Percentiles rank a stretch among this genome's conserved stretches.
Evolutionary conservation across 2,113 vertebrate genomes (phyloP).

Genomic region (Lepus americanus): DNA sequence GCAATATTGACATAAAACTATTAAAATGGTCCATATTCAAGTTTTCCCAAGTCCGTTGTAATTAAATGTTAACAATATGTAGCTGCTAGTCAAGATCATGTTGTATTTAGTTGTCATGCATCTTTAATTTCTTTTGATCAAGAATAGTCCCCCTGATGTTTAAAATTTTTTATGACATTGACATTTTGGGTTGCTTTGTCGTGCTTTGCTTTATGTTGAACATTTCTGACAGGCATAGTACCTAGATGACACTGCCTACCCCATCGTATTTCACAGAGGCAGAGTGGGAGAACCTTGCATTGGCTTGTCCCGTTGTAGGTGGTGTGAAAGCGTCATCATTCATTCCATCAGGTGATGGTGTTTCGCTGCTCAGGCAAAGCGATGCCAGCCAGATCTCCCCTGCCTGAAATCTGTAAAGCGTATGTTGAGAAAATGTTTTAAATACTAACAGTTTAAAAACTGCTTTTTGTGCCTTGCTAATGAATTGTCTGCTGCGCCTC

Average conservation of each 20-base stretch:
- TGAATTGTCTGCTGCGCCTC: neutral
- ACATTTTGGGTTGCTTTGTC: neutral
- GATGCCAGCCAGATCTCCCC: slow-evolving; percentile 1
- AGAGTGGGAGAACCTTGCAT: neutral
- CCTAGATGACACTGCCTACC: neutral
- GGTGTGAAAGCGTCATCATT: neutral
- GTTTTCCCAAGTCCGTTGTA: neutral
- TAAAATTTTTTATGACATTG: neutral
- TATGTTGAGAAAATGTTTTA: neutral
- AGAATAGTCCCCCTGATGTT: neutral
- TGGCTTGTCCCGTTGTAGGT: neutral
- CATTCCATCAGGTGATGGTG: neutral
- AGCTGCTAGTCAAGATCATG: neutral
- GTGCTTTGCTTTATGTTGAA: neutral
- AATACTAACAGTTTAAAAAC: neutral
- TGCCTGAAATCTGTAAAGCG: neutral
- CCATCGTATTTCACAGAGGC: neutral
- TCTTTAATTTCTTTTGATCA: neutral
- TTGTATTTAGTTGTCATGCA: neutral
- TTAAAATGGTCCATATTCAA: neutral
- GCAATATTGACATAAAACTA: neutral
- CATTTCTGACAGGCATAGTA: neutral
- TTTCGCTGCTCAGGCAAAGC: neutral
- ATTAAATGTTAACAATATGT: neutral
- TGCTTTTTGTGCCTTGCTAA: neutral